Evolutionary conservation across 2,113 vertebrate species (phyloP), one percentile per base, ranked within the genome.

Genomic region (Megaleporinus macrocephalus): DNA sequence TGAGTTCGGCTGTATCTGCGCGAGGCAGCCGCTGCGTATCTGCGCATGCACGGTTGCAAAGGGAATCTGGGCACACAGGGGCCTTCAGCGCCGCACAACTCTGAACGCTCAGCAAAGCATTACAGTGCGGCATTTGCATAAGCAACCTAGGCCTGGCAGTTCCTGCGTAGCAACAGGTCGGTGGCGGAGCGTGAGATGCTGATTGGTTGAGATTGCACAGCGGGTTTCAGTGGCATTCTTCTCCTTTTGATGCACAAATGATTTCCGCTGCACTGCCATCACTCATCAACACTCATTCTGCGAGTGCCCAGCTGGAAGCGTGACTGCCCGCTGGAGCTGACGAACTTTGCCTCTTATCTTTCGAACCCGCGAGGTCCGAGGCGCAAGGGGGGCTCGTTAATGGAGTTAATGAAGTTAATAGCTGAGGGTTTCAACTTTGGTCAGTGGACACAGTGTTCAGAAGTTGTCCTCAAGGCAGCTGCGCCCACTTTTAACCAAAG

Each of bases 1-100:
- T 82, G 83, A 70, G 74, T 73, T 10, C 14, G 27, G 29, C 51
- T 44, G 11, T 79, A 72, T 83, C 80, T 69, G 11, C 44, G 27
- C 30, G 4, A 14, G 22, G 70, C 75, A 62, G 70, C 13, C 73
- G 33, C 44, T 30, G n/a, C 73, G 4, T 27, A 20, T 73, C 14
- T 15, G 55, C 30, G 22, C 29, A 24, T 33, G 55, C 53, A 75
- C 53, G 5, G 13, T 22, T 16, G 5, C 59, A 49, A 29, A 44
- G 10, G 10, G n/a, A 1, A 44, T 11, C 41, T 11, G 41, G 10
- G 41, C 41, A 11, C 10, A 11, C 41, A 44, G 1, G 41, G 41
- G 36, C 36, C 36, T 12, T 18, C 14, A 14, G 13, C 29, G 16
- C 1, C 7, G 1, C 65, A 41, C 15, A 18, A 20, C 33, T 18